Base-by-base conservation (phyloP, 2,113 vertebrate species). In the Illadopsis cleaveri region DNA sequence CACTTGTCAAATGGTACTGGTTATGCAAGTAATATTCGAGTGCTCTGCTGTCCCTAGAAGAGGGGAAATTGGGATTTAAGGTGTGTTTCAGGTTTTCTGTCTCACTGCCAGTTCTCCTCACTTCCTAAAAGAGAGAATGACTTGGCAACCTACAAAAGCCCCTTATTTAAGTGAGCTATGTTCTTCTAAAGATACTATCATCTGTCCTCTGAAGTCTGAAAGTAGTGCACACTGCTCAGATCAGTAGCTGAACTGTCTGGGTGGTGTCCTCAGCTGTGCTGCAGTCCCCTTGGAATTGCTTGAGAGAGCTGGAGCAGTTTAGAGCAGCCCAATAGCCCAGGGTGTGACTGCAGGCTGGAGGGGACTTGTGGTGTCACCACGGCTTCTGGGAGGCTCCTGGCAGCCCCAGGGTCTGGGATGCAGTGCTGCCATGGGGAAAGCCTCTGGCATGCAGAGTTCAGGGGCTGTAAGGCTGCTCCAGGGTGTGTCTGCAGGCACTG, bases 101-200 rank as follows among this genome's bases (percentile, higher is more conserved):
- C 61, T 89, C 37, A 13, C 45, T 70, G 78, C 62, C 44, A 37
- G 73, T 40, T 22, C 23, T 76, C 33, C 22, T 73, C 37, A 33
- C 76, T 95, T 97, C 38, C 85, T 94, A 31, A 95, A 73, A 93
- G 93, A 91, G 40, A 47, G 50, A 77, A 88, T 96, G 96, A 96
- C 38, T 93, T 3, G 8, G 93, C 93, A 88, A 7, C n/a, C 84
- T 91, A 28, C 40, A 38, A 44, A 19, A 28, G 18, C 48, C 30
- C 30, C 38, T 78, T 81, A 33, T 35, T 42, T 58, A 58, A 37
- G 42, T 42, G 72, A 51, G 13, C n/a, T 47, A 0, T 47, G 33
- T 70, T 82, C 15, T 89, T 84, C 50, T 86, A 10, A 70, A 86
- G 66, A 48, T 66, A 11, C 4, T 44, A 5, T 78, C 40, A 12